Conservation (phyloP, 2,797 vertebrate species). For the Enteromius unitaeniatus region DNA sequence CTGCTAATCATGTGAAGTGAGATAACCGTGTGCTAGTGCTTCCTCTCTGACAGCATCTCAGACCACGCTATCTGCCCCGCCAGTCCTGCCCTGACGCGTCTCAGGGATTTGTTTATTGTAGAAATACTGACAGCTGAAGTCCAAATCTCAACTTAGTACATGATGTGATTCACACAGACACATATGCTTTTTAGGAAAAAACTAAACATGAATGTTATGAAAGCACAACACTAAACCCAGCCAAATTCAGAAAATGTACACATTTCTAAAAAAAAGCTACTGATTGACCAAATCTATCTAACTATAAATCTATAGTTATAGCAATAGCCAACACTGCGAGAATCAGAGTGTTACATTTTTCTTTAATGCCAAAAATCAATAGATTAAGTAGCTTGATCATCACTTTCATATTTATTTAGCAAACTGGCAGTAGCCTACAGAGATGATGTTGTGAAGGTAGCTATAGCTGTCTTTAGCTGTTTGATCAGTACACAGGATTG, state of each 20-base stretch:
- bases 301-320: too few species aligned
- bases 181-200: neutral
- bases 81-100: slow-evolving; percentile 35
- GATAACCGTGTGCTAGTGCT: slow-evolving; percentile 53
- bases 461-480: neutral
- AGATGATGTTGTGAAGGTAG: too few species aligned
- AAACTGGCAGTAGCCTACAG: too few species aligned
- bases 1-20: slow-evolving; percentile 56
- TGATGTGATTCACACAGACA: neutral
- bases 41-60: slow-evolving; percentile 51
- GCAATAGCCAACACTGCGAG: too few species aligned
- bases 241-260: neutral
- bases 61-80: slow-evolving; percentile 45
- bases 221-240: too few species aligned
- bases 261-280: neutral
- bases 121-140: neutral
- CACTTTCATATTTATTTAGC: too few species aligned
- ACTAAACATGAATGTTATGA: neutral
- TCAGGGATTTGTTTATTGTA: slow-evolving; percentile 27
- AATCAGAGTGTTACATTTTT: too few species aligned
- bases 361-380: too few species aligned
- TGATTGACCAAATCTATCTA: neutral
- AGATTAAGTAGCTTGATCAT: too few species aligned
- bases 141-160: neutral
- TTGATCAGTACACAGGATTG: neutral